These are phyloP conservation scores for Tamias sibiricus DNA, from an alignment of 2,113 vertebrate species.

Conservation along the genomic window DNA sequence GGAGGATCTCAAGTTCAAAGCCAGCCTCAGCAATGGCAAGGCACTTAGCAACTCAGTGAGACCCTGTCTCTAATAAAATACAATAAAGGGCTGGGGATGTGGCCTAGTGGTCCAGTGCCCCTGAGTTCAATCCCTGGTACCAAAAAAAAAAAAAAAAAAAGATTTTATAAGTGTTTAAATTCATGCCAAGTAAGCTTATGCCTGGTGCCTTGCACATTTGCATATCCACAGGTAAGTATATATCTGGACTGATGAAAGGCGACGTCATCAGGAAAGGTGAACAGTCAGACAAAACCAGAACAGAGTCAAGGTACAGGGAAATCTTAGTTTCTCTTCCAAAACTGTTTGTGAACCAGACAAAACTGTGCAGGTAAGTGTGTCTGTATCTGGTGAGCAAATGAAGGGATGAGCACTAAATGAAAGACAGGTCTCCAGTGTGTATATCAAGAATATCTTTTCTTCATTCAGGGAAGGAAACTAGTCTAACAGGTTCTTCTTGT, in stretches of 20 bases:
- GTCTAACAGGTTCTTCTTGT: slow-evolving; percentile 58
- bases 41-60: no score
- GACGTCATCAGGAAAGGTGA: background rate
- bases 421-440: background rate
- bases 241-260: background rate
- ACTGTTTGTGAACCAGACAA: background rate
- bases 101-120: no score
- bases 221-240: background rate
- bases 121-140: no score
- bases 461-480: slow-evolving; percentile 24
- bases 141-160: no score
- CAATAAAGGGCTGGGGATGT: no score
- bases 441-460: background rate
- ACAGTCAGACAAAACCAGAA: background rate
- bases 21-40: no score
- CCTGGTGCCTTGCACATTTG: background rate
- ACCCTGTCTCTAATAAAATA: no score
- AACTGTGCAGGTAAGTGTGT: background rate
- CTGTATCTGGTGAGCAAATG: background rate
- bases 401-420: background rate
- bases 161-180: background rate
- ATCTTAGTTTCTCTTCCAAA: background rate
- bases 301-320: background rate
- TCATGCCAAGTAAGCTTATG: background rate
- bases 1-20: no score